Base-by-base conservation (phyloP, 2,797 vertebrate species). In the Dendrocincla fuliginosa region DNA sequence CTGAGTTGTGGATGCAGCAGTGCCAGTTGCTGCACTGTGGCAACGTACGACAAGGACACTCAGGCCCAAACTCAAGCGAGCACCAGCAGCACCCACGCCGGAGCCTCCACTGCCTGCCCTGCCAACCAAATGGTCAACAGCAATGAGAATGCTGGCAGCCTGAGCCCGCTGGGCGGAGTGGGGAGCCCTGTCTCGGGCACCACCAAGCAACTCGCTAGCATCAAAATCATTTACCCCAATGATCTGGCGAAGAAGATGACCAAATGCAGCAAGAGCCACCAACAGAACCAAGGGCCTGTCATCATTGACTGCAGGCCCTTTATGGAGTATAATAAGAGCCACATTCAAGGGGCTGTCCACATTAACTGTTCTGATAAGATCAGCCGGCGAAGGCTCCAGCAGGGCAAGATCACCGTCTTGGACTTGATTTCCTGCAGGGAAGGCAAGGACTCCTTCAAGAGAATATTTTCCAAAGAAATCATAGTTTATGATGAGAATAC, bases 1-100 rank as follows among this genome's bases (percentile, higher is more conserved):
- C 98, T 99, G 98, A 99, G 99, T 98, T 99, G 99, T 98, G 99
- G 99, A 98, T 99, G 99, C 98, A 99, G 99, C 98, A 99, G 99
- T 98, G 98, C 99, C 98, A 99, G 99, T 98, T 99, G 99, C 97
- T 99, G 99, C 98, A 99, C 98, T 97, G 99, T 99, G 98, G 99
- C 98, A 98, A 98, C 99, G 46, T 99, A 99, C 98, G 99, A 99
- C 98, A 99, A 99, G 98, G 99, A 99, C 98, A 76, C 83, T 93
- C 98, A 98, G 96, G 98, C 97, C 98, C 98, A 98, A 94, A 98
- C 98, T 97, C 99, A 98, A 98, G 98, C 98, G 75, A 91, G 97
- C 39, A 96, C 95, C 93, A 98, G 98, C 57, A 98, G 98, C 96
- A 82, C 98, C 95, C 96, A 98, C 97, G 97, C 98, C 47, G 98